phyloP scores from a whole-genome alignment of 1,140 invertebrate genomes.

The Gonatopus flavifemur region DNA sequence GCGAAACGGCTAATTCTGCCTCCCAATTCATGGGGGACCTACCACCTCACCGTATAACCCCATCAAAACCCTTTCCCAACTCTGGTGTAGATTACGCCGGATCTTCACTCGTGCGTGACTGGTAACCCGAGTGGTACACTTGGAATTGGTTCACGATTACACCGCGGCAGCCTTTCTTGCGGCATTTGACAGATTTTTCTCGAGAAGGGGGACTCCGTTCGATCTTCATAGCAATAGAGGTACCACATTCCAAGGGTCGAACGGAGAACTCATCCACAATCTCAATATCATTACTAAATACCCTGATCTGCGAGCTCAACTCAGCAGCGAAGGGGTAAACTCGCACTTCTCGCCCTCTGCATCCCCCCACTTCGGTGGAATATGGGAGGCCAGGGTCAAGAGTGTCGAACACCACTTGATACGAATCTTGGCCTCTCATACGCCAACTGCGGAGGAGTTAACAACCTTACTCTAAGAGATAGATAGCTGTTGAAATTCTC shows the following conservation, averaged over 20 bases:
- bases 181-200: background rate
- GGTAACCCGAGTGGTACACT: background rate
- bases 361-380: background rate
- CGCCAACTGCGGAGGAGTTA: constrained; percentile 6
- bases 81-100: constrained; percentile 3
- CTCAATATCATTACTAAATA: background rate
- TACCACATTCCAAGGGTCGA: background rate
- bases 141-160: background rate
- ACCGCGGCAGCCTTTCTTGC: background rate
- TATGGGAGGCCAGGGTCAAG: background rate
- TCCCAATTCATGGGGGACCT: too few species aligned
- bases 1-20: background rate
- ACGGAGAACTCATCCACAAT: background rate
- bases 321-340: background rate
- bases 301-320: background rate
- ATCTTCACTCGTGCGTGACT: background rate
- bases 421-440: background rate
- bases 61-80: background rate
- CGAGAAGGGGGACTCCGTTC: background rate
- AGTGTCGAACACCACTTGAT: background rate
- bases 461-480: constrained; percentile 13
- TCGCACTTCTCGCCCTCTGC: background rate
- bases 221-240: background rate
- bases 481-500: constrained; percentile 12
- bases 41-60: background rate